Base-by-base conservation (phyloP, 1,140 invertebrate genomes). In the Rhyacophila brunnea region DNA sequence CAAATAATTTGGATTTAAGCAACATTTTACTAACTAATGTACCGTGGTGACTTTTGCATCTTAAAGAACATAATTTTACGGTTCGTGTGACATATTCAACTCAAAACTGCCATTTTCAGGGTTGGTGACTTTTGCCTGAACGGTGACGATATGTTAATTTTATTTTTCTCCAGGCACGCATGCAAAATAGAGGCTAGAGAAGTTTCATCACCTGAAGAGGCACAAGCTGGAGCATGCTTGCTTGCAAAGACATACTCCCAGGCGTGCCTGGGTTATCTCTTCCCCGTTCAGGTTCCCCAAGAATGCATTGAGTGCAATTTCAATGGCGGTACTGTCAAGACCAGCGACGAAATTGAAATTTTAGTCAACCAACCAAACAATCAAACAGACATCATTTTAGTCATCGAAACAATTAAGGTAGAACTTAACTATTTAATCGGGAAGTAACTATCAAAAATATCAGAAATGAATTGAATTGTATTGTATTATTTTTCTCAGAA, bases 371-470 rank as follows among this genome's bases (percentile, higher is more conserved):
- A 82, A 18, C 88, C 87, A 1, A 79, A 79, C 38, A 88, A 87
- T 53, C 77, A 87, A 61, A 89, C 88, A 6, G 90, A 92, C 66
- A 77, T 91, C 57, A 72, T 92, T 4, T 74, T 91, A 28, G 77
- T 87, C 4, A 78, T 91, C n/a, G 88, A 91, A 57, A 72, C 85
- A 71, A 77, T 75, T 9, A 64, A 70, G 66, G 77, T 77, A 55
- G n/a, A n/a, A n/a, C n/a, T n/a, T n/a, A n/a, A n/a, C n/a, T n/a
- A n/a, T n/a, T n/a, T n/a, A n/a, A n/a, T n/a, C n/a, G n/a, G n/a
- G n/a, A n/a, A n/a, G n/a, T n/a, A n/a, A n/a, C n/a, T n/a, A n/a
- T n/a, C n/a, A n/a, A n/a, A n/a, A n/a, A n/a, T n/a, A n/a, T n/a
- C n/a, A n/a, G n/a, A n/a, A n/a, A n/a, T n/a, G n/a, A n/a, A n/a